Conservation (phyloP, 2,888 invertebrate species). For the Colostygia pectinataria region DNA sequence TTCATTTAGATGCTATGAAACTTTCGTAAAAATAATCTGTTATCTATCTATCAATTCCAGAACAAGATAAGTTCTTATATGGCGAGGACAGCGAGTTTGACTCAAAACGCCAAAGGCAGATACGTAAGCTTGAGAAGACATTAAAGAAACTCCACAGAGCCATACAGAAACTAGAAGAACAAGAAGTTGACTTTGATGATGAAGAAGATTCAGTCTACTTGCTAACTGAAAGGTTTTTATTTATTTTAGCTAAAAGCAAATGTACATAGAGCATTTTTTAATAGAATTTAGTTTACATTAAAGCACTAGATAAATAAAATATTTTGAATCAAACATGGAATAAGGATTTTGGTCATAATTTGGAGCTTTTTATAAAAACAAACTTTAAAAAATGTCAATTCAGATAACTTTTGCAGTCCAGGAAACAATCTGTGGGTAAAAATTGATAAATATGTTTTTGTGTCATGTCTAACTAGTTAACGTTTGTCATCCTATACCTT, state of each 20-base stretch:
- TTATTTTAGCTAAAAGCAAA: neutral
- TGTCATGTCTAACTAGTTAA: too few relatives aligned
- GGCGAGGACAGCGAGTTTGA: conserved; percentile 64
- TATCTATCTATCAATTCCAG: conserved; percentile 39
- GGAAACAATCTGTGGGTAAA: too few relatives aligned
- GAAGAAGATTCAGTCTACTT: conserved; percentile 89
- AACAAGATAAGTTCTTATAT: conserved; percentile 43
- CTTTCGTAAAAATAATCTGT: neutral
- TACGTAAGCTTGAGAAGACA: conserved; percentile 82
- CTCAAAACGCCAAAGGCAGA: conserved; percentile 76
- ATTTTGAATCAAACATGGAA: too few relatives aligned
- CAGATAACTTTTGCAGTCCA: too few relatives aligned
- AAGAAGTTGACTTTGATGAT: conserved; percentile 89
- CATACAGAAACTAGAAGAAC: conserved; percentile 86
- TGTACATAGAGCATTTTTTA: too few relatives aligned
- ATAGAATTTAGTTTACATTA: too few relatives aligned
- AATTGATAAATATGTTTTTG: too few relatives aligned
- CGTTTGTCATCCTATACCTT: too few relatives aligned
- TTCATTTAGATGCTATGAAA: too few relatives aligned
- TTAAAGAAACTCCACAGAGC: conserved; percentile 85
- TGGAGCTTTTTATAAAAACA: too few relatives aligned
- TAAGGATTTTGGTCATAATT: too few relatives aligned
- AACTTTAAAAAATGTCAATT: too few relatives aligned
- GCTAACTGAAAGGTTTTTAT: conserved; percentile 83
- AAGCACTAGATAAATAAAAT: conserved; percentile 20